Evolutionary conservation across 1,140 invertebrate genomes (phyloP), one percentile per base, ranked within the genome.

Genomic region (Halictus rubicundus): DNA sequence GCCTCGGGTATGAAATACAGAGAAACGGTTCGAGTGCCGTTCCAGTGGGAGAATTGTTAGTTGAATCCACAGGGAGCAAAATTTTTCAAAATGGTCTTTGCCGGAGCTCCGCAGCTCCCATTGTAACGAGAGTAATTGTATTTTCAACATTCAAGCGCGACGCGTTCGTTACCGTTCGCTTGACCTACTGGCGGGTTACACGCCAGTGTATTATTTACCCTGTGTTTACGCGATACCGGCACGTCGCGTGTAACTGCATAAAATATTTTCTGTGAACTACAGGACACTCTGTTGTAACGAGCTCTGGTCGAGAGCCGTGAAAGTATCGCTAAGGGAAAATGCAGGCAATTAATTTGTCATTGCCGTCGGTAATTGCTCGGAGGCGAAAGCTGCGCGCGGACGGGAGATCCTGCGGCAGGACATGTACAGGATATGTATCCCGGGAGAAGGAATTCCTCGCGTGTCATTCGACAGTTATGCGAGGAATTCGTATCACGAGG

Each of bases 381-480:
- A 46, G 42, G 42, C 10, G 10, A 46, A 14, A 46, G 14, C 42
- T 46, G 12, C 12, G 42, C 42, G 42, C 10, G 8, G 0, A 42
- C 10, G 3, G 14, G 49, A 19, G 12, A 23, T 9, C 25, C 6
- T 6, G 4, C 16, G 16, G 25, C 16, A 5, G 6, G 46, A 16
- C 32, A 14, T n/a, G n/a, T 25, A 49, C 52, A 69, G 27, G 21
- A 23, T 23, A n/a, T n/a, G n/a, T n/a, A 39, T 37, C 25, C 19
- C 16, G 7, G 9, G 27, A 57, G 57, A 23, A n/a, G 76, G 23
- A 65, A 25, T 77, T 69, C n/a, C 37, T 57, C 19, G 68, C 69
- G 25, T 60, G 63, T 78, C 49, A 65, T 39, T 23, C 14, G 12
- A 9, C 14, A 46, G 69, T 39, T 74, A 79, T 39, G 70, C 63